These are phyloP conservation scores for Cheirogaleus major DNA, from an alignment of 2,797 vertebrate species.

Conservation along the genomic window DNA sequence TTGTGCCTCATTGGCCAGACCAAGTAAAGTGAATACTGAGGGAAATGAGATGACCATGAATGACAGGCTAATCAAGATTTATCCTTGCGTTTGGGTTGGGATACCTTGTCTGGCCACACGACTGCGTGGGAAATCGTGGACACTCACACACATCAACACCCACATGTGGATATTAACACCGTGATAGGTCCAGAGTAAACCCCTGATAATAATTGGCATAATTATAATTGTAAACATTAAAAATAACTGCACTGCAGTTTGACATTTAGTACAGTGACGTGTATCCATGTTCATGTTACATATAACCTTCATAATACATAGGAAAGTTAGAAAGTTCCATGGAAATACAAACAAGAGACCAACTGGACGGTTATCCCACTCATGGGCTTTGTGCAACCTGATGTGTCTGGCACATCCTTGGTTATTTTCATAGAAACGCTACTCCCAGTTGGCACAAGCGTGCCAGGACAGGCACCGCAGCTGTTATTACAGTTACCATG, in stretches of 20 bases:
- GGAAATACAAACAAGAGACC: background rate
- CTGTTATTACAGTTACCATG: background rate
- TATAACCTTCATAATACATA: background rate
- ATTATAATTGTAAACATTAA: background rate
- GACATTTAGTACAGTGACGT: background rate
- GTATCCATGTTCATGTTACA: fast-evolving
- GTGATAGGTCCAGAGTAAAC: background rate
- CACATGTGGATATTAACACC: background rate
- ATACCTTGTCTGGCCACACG: background rate
- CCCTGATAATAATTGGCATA: background rate
- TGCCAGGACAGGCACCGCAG: background rate
- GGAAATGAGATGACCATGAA: no score
- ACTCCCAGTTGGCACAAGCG: background rate
- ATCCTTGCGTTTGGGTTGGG: background rate
- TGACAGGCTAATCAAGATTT: background rate
- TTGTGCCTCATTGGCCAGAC: background rate
- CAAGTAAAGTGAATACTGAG: background rate
- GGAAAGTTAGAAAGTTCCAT: background rate
- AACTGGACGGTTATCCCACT: no score
- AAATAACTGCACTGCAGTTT: background rate
- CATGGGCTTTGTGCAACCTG: background rate
- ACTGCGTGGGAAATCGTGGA: background rate
- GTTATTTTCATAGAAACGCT: background rate
- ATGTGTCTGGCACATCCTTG: background rate
- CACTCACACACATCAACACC: background rate